A percentile compares a stretch with the other conserved stretches of the same genome.
These are phyloP conservation scores for Leucoraja ocellata DNA, from an alignment of 2,797 vertebrate species.

Conservation along the genomic window DNA sequence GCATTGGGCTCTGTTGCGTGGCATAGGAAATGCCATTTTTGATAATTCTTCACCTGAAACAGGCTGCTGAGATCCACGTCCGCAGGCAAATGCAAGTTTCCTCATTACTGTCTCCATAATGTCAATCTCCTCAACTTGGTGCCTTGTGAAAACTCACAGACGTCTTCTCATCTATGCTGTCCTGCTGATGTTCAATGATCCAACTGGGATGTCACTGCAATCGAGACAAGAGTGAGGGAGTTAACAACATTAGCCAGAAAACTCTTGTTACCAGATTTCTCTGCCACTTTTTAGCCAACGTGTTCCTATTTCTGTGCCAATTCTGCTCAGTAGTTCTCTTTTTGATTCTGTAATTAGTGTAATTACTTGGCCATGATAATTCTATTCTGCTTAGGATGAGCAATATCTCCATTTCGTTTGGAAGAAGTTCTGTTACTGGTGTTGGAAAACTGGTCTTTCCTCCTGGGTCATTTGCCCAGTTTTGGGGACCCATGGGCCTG, in stretches of 20 bases:
- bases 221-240: neutral
- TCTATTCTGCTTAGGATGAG: too few species aligned
- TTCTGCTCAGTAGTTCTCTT: neutral
- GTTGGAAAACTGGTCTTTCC: neutral
- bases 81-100: neutral
- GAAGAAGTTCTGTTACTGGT: neutral
- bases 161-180: neutral
- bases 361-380: neutral
- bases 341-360: neutral
- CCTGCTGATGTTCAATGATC: neutral
- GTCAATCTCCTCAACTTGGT: neutral
- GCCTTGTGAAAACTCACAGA: neutral
- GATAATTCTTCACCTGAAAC: too few species aligned
- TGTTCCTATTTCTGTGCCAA: neutral
- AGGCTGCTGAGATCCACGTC: neutral
- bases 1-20: neutral
- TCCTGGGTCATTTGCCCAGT: neutral
- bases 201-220: neutral
- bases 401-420: neutral
- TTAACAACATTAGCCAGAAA: neutral
- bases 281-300: neutral
- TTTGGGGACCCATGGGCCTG: neutral
- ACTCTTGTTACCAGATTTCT: neutral
- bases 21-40: too few species aligned
- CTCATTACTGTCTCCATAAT: neutral